Evolutionary conservation across 2,888 invertebrate genomes (phyloP).

Genomic region (Lasius fuliginosus): DNA sequence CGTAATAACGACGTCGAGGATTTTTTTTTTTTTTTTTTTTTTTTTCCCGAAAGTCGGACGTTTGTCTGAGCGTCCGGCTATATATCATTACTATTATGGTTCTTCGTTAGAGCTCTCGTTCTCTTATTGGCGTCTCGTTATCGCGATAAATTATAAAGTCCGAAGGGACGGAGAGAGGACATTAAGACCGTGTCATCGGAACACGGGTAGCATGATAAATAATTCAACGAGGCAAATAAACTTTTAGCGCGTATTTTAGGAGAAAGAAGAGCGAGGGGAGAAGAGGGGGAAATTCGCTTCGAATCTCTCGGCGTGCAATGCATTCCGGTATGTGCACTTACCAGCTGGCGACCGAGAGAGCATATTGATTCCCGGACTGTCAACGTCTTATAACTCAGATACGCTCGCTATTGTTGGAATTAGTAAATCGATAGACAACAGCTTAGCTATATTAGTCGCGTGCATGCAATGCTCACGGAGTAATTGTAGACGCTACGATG

Average conservation of each 20-base stretch:
- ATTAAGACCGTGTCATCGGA: slow-evolving; percentile 26
- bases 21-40: neutral
- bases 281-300: slow-evolving; percentile 22
- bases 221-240: slow-evolving; percentile 46
- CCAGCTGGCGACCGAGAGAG: slow-evolving; percentile 28
- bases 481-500: neutral
- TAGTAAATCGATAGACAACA: slow-evolving; percentile 10
- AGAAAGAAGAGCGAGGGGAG: neutral
- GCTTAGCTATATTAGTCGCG: neutral
- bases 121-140: slow-evolving; percentile 28
- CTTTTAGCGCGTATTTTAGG: slow-evolving; percentile 21
- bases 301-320: slow-evolving; percentile 16
- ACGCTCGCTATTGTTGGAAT: slow-evolving; percentile 16
- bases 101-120: slow-evolving; percentile 11
- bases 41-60: neutral
- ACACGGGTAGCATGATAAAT: slow-evolving; percentile 29
- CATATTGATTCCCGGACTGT: slow-evolving; percentile 34
- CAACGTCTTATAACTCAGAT: slow-evolving; percentile 42
- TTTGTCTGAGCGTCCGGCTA: neutral
- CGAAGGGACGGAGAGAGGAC: neutral
- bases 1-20: slow-evolving; percentile 8
- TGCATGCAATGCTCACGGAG: neutral
- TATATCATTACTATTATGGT: neutral
- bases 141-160: slow-evolving; percentile 37
- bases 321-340: slow-evolving; percentile 33